Evolutionary conservation across 2,888 invertebrate genomes (phyloP).

Genomic region (Elmis aenea): DNA sequence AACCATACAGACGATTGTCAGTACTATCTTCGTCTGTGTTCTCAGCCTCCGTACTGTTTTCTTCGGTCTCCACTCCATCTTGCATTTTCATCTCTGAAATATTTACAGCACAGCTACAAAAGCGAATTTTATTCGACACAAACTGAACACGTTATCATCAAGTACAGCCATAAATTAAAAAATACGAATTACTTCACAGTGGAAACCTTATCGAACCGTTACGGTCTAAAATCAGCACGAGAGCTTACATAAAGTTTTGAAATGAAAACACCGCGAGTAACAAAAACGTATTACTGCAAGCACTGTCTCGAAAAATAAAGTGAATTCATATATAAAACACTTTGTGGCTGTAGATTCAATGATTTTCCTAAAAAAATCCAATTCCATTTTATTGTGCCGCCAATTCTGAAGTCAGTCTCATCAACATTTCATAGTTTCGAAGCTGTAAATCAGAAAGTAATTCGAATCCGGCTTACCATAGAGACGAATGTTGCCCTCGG

Average conservation of each 20-base stretch:
- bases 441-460: slow-evolving; percentile 41
- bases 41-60: slow-evolving; percentile 37
- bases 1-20: slow-evolving; percentile 47
- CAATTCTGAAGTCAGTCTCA: slow-evolving; percentile 37
- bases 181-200: slow-evolving; percentile 16
- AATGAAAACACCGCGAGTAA: too few relatives aligned
- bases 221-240: too few relatives aligned
- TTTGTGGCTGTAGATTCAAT: slow-evolving; percentile 34
- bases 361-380: slow-evolving; percentile 43
- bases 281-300: too few relatives aligned
- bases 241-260: too few relatives aligned
- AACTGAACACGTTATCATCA: slow-evolving; percentile 28
- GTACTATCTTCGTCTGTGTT: slow-evolving; percentile 38
- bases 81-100: slow-evolving; percentile 60
- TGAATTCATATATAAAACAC: slow-evolving; percentile 27
- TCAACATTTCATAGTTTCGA: slow-evolving; percentile 48
- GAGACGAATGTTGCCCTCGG: slow-evolving; percentile 82
- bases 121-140: slow-evolving; percentile 24
- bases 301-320: slow-evolving; percentile 27
- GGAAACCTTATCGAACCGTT: slow-evolving; percentile 6
- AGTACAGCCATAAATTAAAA: slow-evolving; percentile 25
- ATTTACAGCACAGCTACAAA: slow-evolving; percentile 23
- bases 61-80: slow-evolving; percentile 50
- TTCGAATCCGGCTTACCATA: slow-evolving; percentile 63
- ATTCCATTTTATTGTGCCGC: slow-evolving; percentile 44